Base-by-base conservation (phyloP, 1,140 invertebrate species). In the Vanessa tameamea region DNA sequence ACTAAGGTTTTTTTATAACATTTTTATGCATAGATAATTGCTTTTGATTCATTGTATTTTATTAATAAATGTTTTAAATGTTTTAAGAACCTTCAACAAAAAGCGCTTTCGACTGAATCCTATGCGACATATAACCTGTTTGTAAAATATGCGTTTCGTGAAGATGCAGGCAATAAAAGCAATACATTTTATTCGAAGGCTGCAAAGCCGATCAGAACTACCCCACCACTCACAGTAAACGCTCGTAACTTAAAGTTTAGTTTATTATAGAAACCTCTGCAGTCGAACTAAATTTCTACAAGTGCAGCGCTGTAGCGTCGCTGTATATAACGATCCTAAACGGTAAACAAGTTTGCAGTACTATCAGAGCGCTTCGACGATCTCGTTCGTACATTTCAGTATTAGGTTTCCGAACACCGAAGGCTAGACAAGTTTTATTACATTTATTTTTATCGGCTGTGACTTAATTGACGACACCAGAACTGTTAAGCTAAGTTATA, bases 391-490 rank as follows among this genome's bases (percentile, higher is more conserved):
- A 75, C 71, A 55, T 31, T 74, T 74, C 76, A 77, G 80, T 85
- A 83, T 88, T 86, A 79, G 79, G 82, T 85, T 87, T 84, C 82
- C 68, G 71, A 84, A 71, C 71, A 82, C 82, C 76, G 55, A 59
- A 63, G 81, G 87, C 85, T 82, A 83, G 82, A 82, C 86, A 79
- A 77, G 80, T 78, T 87, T 85, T 80, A 78, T 83, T 82, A 81
- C 67, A 75, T 81, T 69, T 82, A 75, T 86, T 85, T 83, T 83
- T 83, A 78, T 82, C 79, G 79, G 79, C 78, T 80, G 72, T 77
- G 69, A 79, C 80, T 78, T 87, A 86, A 86, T 85, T 85, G 81
- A 83, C 74, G 76, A 74, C 76, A 78, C 67, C 70, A 73, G 77
- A 68, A 69, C 75, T 78, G 76, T 82, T 80, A 77, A 61, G 15